Evolutionary conservation across 92 coral and sea anemone species (phyloP), one percentile per base, ranked within the genome.

Genomic region (Palythoa grandiflora): DNA sequence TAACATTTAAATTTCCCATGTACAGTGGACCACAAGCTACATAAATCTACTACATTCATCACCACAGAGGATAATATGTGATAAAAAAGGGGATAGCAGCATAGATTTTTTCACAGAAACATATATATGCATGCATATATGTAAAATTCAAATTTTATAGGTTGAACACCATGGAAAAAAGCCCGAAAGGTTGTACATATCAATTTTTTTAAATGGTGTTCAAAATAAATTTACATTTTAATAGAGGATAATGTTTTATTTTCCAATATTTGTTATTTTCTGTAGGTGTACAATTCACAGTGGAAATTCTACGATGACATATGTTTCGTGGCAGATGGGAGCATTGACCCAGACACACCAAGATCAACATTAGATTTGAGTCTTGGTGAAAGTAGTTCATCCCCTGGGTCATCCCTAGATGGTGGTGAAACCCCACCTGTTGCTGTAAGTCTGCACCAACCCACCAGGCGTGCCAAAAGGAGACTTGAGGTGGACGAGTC

Each of bases 351-450:
- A 17, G 70, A 61, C 70, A 61, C 9, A 17, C 70, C 70, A 61
- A 61, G 70, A 17, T 61, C 70, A 61, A 61, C 70, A 61, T 16
- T 17, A 28, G 28, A 61, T 17, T 16, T 61, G 28, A 61, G 70
- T 61, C 70, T 17, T 61, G 70, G 28, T 61, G 70, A 61, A 61
- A 61, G 70, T 9, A 61, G 70, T 7, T 61, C 70, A 19, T 61
- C 28, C 70, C 70, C 28, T 7, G 70, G 70, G 70, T 61, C 70
- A 61, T 61, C 70, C 70, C 28, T 61, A 61, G 70, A 61, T 61
- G 70, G 70, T 61, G 70, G 70, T 61, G 70, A 61, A 61, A n/a
- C 70, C 70, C 28, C 70, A 59, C 66, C 66, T 61, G 70, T 61
- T 61, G 70, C 70, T 7, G 1, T 17, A n/a, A 61, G 70, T 61